phyloP scores from a whole-genome alignment of 1,140 invertebrate genomes.

The Saccostrea echinata region DNA sequence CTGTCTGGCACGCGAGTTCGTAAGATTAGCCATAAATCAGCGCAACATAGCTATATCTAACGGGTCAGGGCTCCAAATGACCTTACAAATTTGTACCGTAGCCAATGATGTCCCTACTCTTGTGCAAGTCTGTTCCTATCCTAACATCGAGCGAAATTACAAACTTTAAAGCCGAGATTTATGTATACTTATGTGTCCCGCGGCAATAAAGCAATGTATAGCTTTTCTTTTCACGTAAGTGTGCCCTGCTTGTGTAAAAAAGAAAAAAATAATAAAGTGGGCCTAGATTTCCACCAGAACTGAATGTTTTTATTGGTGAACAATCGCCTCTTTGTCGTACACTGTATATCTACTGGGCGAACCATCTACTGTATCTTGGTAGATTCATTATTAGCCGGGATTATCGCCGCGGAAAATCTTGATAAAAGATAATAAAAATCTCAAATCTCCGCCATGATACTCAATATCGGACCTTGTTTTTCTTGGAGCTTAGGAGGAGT shows the following conservation, averaged over 20 bases:
- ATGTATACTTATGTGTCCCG: conserved; percentile 8
- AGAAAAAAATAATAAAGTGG: conserved; percentile 31
- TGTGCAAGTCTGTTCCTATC: conserved; percentile 12
- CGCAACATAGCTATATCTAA: conserved; percentile 12
- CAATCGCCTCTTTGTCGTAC: not conserved
- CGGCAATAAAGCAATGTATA: conserved; percentile 23
- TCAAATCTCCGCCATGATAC: not conserved
- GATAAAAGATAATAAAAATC: conserved; percentile 5
- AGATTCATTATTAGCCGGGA: not conserved
- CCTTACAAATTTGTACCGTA: conserved; percentile 2
- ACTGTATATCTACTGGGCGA: too few species aligned
- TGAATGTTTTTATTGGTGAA: conserved; percentile 3
- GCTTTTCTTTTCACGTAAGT: conserved; percentile 30
- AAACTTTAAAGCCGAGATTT: conserved; percentile 20
- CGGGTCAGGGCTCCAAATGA: conserved; percentile 3
- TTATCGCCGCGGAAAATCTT: conserved; percentile 12
- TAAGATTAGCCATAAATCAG: conserved; percentile 37
- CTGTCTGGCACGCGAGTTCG: conserved; percentile 32
- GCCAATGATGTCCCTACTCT: not conserved
- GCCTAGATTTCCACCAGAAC: conserved; percentile 9
- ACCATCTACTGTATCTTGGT: not conserved
- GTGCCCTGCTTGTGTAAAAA: not conserved
- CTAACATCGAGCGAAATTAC: conserved; percentile 23
- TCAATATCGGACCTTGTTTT: conserved; percentile 1
- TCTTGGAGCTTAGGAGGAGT: not conserved